A percentile compares a stretch with the other conserved stretches of the same genome.
Evolutionary conservation across 2,113 vertebrate genomes (phyloP).

Genomic region (human): DNA sequence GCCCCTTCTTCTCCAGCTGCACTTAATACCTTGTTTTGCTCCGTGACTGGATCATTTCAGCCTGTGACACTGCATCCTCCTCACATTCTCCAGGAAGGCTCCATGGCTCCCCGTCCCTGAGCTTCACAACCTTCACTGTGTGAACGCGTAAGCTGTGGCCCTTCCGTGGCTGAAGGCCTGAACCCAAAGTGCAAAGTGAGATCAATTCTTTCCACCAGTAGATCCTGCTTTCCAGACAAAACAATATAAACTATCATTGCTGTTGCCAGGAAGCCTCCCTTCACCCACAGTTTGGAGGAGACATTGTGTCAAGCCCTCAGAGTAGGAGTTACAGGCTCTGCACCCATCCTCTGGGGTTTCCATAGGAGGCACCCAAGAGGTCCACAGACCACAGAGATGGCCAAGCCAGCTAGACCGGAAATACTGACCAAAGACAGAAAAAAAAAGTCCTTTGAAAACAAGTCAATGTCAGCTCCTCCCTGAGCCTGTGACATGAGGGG

Average conservation of each 20-base stretch:
- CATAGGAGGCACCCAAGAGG: not conserved
- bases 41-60: not conserved
- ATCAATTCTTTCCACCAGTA: not conserved
- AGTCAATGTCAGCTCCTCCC: not conserved
- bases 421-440: not conserved
- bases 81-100: not conserved
- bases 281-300: not conserved
- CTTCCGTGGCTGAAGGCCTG: too few species aligned
- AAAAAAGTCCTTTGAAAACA: not conserved
- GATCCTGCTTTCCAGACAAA: not conserved
- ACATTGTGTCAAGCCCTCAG: not conserved
- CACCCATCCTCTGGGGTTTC: not conserved
- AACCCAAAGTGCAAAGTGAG: not conserved
- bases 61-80: rapidly evolving
- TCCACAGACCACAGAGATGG: not conserved
- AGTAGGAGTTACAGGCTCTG: not conserved
- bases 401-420: not conserved
- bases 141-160: not conserved
- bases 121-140: not conserved
- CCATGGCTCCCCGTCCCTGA: rapidly evolving
- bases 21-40: not conserved
- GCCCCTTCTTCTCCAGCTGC: not conserved
- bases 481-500: not conserved
- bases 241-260: rapidly evolving
- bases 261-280: not conserved